Evolutionary conservation across 2,888 invertebrate species (phyloP), one percentile per base, ranked within the genome.

Genomic region (Cyaniris semiargus): DNA sequence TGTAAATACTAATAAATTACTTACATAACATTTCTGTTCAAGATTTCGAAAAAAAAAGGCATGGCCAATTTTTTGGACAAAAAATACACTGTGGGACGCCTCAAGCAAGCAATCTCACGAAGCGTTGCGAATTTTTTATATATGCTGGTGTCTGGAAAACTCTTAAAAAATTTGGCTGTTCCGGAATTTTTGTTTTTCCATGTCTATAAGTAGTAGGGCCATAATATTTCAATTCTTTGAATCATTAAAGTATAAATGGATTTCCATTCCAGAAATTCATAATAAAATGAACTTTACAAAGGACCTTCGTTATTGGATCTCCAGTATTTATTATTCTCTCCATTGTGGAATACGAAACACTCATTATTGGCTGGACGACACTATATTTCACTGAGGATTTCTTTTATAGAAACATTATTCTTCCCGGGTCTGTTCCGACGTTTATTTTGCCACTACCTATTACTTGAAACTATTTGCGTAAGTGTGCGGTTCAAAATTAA

Each of bases 291-390:
- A 70, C 31, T 70, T 70, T 71, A 71, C 34, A 71, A 71, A 38
- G 71, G 23, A 71, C 38, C 71, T 34, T 71, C 74, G 74, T 74
- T 53, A 74, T 74, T 74, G 74, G 48, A 18, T 48, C 53, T 48
- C 53, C 27, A 48, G 48, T 74, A 74, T 74, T 74, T 74, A 74
- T 74, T 74, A 74, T 74, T 27, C 44, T 72, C 34, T 48, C 48
- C 53, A 74, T 53, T 53, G 74, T 53, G 53, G 23, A 38, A 66
- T 66, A 66, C 66, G 66, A 66, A 66, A 66, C 66, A 66, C 27
- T 71, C 38, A 71, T 71, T 71, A 71, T 71, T 38, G 71, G 38
- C 34, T 71, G 71, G 71, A 71, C n/a, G 71, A 71, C 71, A 38
- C 71, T 38, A 38, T 71, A 71, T 71, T 71, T 71, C 71, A 71